phyloP scores from a whole-genome alignment of 2,797 vertebrate genomes.

The Uromys caudimaculatus region DNA sequence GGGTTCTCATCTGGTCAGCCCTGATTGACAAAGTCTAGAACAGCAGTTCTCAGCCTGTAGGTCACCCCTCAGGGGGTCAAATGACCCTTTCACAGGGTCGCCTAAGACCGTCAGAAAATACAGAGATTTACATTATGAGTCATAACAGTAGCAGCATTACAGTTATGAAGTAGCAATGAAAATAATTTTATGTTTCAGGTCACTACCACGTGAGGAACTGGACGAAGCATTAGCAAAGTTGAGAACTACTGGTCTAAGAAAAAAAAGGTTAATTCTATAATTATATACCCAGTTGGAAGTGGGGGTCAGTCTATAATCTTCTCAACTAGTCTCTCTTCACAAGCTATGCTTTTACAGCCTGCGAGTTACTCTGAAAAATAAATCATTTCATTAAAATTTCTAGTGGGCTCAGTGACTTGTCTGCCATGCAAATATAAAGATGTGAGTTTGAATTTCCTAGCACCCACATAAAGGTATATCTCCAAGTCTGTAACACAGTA shows the following conservation, averaged over 20 bases:
- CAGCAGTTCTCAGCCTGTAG: background rate
- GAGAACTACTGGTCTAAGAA: background rate
- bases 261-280: background rate
- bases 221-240: background rate
- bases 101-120: background rate
- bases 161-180: background rate
- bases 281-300: background rate
- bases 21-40: background rate
- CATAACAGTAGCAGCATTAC: background rate
- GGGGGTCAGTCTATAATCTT: background rate
- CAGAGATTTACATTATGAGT: background rate
- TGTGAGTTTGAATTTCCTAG: background rate
- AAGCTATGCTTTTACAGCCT: background rate
- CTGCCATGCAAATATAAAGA: background rate
- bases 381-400: background rate
- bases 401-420: background rate
- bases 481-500: background rate
- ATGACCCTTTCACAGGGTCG: background rate
- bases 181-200: background rate
- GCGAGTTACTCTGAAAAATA: background rate
- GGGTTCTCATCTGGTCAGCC: background rate
- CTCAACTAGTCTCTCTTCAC: background rate
- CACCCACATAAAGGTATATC: too few relatives aligned
- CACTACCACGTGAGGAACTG: background rate
- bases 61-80: background rate